phyloP scores from a whole-genome alignment of 1,140 invertebrate species.

The Oncopeltus fasciatus region DNA sequence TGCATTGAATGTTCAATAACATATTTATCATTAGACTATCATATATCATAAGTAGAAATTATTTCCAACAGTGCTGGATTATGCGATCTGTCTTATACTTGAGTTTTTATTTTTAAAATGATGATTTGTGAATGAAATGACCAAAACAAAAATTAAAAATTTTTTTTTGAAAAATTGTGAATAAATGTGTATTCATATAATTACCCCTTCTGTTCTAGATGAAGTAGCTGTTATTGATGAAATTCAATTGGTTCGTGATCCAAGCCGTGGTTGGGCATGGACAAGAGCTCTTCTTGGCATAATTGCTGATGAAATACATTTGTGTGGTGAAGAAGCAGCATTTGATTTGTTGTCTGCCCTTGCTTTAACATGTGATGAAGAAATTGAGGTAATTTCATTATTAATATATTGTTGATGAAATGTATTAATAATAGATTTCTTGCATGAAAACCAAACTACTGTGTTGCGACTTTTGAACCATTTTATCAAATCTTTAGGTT shows the following conservation, averaged over 20 bases:
- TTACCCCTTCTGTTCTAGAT: slow-evolving; percentile 36
- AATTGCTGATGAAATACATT: slow-evolving; percentile 81
- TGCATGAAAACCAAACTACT: too few species aligned
- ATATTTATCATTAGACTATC: too few species aligned
- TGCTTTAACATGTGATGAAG: slow-evolving; percentile 75
- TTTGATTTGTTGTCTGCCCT: slow-evolving; percentile 71
- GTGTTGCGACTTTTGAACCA: too few species aligned
- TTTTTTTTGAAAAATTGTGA: too few species aligned
- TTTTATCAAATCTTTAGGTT: too few species aligned
- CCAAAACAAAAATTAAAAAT: not conserved
- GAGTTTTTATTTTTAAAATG: too few species aligned
- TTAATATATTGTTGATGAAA: too few species aligned
- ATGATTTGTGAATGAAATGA: not conserved
- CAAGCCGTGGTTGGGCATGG: slow-evolving; percentile 92
- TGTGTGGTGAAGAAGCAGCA: slow-evolving; percentile 90
- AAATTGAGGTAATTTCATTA: slow-evolving; percentile 87
- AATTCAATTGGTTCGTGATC: slow-evolving; percentile 91
- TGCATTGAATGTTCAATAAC: too few species aligned
- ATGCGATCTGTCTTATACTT: too few species aligned
- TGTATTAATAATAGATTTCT: too few species aligned
- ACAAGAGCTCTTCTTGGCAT: slow-evolving; percentile 83
- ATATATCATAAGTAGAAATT: too few species aligned
- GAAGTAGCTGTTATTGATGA: slow-evolving; percentile 98
- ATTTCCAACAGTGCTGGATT: too few species aligned
- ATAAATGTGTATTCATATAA: not conserved